Evolutionary conservation across 2,888 invertebrate species (phyloP), one percentile per base, ranked within the genome.

Genomic region (Copidosoma aretas): DNA sequence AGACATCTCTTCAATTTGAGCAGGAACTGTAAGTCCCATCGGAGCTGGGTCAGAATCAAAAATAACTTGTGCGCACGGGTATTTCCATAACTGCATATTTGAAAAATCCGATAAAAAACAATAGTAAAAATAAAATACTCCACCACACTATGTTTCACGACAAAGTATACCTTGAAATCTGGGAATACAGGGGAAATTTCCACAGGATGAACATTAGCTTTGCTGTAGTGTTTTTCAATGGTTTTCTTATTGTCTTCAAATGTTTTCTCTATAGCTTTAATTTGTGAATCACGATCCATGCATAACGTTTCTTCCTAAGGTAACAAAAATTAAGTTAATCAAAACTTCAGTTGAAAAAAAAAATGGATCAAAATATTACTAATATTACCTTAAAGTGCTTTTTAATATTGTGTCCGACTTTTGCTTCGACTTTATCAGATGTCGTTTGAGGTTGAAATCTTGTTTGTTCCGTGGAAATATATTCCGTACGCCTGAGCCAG

Each of bases 41-140:
- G 97, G 97, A 10, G 98, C 96, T 14, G 98, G 98, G 86, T 99
- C 99, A 0, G 97, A 94, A 84, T 99, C 99, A 83, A 99, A 99
- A 80, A 98, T 96, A 73, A 99, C 98, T 84, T 94, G 94, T 58
- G 98, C 98, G 84, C 97, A 98, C 0, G 98, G 97, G 86, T 96
- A 96, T 82, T 95, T 96, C 98, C 98, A 99, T 80, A 97, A 88
- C 87, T 89, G 80, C 52, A 68, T 56, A 54, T 0, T 3, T 41
- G 60, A 65, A 71, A 39, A 14, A 60, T 53, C 25, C 14, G n/a
- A n/a, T n/a, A n/a, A n/a, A n/a, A n/a, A n/a, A n/a, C n/a, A n/a
- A 60, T 63, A 58, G 3, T n/a, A 58, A 32, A 32, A 59, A 56
- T 25, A 24, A 32, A 32, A 32, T 8, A 32, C 32, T 32, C 32